Evolutionary conservation across 2,797 vertebrate genomes (phyloP), one percentile per base, ranked within the genome.

Genomic region (Siniperca undulata): DNA sequence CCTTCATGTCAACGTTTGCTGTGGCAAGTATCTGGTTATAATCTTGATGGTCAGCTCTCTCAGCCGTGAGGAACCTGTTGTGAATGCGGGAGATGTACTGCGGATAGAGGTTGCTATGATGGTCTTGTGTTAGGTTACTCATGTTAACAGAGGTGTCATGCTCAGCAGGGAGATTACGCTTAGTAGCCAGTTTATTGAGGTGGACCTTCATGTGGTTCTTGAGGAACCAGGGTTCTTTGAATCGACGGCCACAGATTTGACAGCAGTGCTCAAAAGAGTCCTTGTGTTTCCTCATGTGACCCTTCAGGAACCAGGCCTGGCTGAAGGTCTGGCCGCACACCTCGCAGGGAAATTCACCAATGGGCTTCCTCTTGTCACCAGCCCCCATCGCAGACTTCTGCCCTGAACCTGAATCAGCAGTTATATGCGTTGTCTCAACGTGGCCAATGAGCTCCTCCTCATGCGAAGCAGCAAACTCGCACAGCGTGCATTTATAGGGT

Each of bases 161-260:
- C 79, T 98, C 97, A 0, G 82, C 40, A 0, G 97, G 94, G 61
- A 97, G 95, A 86, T 97, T 98, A 89, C 93, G 97, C 94, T 99
- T 99, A 46, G 97, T 97, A 0, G 98, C 97, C 59, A 99, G 94
- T 87, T 99, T 99, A 82, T 99, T 99, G 88, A 99, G 97, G 86
- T 99, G 99, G 62, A 99, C 98, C 92, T 99, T 99, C 99, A 99
- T 99, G 95, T 99, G 99, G 90, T 99, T 99, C 94, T 99, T 99
- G 67, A 99, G 97, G 90, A 99, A 99, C 99, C 99, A 99, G 72
- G 99, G 99, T 86, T 99, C 99, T 79, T 99, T 99, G 95, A 99
- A 99, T 77, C 99, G 97, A 46, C 99, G 97, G 62, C 99, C 98
- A 0, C 98, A 99, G 84, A 99, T 99, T 91, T 99, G 98, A 92